These are phyloP conservation scores for Nysson spinosus DNA, from an alignment of 2,888 invertebrate species.

Conservation along the genomic window DNA sequence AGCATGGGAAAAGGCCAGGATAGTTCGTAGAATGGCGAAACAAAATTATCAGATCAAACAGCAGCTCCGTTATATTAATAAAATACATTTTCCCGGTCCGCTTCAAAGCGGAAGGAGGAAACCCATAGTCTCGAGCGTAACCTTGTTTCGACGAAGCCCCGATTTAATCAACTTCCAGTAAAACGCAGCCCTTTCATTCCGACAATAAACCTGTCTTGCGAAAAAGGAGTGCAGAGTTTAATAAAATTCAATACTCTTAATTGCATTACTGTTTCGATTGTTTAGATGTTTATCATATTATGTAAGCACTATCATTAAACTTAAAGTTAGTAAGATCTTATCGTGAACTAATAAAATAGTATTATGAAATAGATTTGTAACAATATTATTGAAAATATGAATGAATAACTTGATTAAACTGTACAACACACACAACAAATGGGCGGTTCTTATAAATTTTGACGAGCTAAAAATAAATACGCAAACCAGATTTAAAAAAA, in stretches of 20 bases:
- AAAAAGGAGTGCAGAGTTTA: neutral
- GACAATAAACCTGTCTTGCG: conserved; percentile 50
- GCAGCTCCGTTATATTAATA: conserved; percentile 70
- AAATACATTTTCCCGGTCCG: conserved; percentile 65
- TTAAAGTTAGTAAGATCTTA: neutral
- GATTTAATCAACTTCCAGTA: conserved; percentile 68
- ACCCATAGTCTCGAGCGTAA: conserved; percentile 55
- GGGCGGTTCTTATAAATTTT: no score
- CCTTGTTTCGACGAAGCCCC: conserved; percentile 67
- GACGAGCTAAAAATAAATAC: no score
- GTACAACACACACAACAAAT: no score
- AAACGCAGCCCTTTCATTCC: conserved; percentile 68
- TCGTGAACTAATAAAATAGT: neutral
- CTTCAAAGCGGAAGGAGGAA: conserved; percentile 39
- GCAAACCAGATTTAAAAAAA: no score
- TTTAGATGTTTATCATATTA: neutral
- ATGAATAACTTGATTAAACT: no score
- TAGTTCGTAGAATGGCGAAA: conserved; percentile 60
- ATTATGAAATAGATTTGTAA: no score
- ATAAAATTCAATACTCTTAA: neutral
- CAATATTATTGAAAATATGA: no score
- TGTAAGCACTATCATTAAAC: neutral
- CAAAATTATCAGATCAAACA: conserved; percentile 72
- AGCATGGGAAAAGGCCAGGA: conserved; percentile 27
- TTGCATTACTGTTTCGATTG: neutral